Evolutionary conservation across 2,797 vertebrate genomes (phyloP).

Genomic region (Chelon auratus): DNA sequence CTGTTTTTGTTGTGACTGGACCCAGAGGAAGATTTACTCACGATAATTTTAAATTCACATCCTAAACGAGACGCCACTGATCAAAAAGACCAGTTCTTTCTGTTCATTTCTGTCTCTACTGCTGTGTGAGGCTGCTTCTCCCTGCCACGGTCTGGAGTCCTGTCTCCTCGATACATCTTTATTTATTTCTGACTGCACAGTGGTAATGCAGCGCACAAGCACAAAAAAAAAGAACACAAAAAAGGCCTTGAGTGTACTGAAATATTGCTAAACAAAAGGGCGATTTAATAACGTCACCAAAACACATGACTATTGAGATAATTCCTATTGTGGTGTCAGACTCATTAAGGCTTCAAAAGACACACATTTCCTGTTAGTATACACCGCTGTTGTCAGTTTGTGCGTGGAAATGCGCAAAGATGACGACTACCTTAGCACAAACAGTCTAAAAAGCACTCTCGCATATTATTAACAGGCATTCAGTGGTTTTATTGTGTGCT

Average conservation of each 20-base stretch:
- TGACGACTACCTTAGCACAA: slow-evolving; percentile 8
- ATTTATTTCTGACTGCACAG: slow-evolving; percentile 30
- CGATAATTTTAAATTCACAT: not conserved
- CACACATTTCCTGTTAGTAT: not conserved
- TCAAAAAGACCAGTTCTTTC: not conserved
- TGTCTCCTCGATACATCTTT: slow-evolving; percentile 18
- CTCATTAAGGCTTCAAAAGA: not conserved
- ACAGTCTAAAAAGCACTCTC: slow-evolving; percentile 12
- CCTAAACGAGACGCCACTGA: too few species aligned
- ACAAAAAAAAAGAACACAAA: not conserved
- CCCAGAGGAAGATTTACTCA: not conserved
- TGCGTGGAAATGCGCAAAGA: slow-evolving; percentile 6
- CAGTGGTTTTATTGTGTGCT: slow-evolving; percentile 44
- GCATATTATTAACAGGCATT: slow-evolving; percentile 35
- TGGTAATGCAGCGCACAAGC: slow-evolving; percentile 14
- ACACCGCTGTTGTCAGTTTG: not conserved
- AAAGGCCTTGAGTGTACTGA: not conserved
- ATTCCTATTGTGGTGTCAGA: slow-evolving; percentile 1
- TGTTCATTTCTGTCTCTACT: slow-evolving; percentile 16
- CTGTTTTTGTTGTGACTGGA: not conserved
- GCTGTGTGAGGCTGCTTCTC: slow-evolving; percentile 20
- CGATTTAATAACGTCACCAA: not conserved
- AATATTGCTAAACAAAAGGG: not conserved
- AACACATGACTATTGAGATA: not conserved
- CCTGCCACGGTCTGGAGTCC: slow-evolving; percentile 17